Conservation (phyloP, 1,140 invertebrate species). For the Brachionus manjavacas region DNA sequence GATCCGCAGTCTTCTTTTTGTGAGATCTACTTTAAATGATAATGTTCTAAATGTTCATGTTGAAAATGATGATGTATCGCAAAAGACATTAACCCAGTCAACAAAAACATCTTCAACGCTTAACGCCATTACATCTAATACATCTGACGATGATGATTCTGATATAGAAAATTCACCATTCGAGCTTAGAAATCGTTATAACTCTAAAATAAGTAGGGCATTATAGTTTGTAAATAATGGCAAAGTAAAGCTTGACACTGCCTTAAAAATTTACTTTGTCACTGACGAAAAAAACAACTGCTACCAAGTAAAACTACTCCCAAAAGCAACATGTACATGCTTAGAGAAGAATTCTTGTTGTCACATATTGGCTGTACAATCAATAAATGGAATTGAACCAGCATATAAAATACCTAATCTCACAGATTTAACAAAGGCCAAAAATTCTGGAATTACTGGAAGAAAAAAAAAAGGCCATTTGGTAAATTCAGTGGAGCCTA, state of each 20-base stretch:
- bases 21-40: neutral
- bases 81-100: neutral
- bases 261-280: neutral
- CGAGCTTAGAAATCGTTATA: neutral
- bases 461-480: neutral
- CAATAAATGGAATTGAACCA: neutral
- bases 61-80: neutral
- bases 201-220: neutral
- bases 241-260: neutral
- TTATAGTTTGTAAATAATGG: neutral
- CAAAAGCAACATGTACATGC: neutral
- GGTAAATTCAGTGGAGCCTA: neutral
- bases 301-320: neutral
- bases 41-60: neutral
- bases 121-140: neutral
- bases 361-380: constrained; percentile 35
- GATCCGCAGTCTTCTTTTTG: neutral
- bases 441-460: neutral
- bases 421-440: neutral
- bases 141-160: neutral
- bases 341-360: constrained; percentile 2
- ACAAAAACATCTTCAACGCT: neutral
- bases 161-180: neutral
- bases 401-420: neutral
- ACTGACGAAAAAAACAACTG: neutral